Evolutionary conservation across 2,888 invertebrate species (phyloP), one percentile per base, ranked within the genome.

Genomic region (Tridacna gigas): DNA sequence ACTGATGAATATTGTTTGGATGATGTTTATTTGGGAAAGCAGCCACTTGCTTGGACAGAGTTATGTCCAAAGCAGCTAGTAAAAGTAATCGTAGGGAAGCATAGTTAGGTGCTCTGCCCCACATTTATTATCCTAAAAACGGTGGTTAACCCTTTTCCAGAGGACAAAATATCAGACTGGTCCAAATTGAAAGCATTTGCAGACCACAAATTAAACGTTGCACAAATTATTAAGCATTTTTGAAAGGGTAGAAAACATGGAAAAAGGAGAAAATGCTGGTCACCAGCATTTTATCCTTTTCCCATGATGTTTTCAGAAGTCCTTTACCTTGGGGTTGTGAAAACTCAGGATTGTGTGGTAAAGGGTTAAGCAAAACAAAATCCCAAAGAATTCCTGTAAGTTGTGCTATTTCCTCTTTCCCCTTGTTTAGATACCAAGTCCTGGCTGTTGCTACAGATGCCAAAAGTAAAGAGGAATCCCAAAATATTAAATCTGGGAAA

Each of bases 391-490:
- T 3, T 13, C 2, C 22, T 7, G 65, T 65, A 13, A 13, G 9
- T 4, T n/a, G 65, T 65, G 25, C 56, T n/a, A 67, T 56, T 25
- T n/a, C 56, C 13, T 79, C 26, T 56, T 25, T n/a, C 56, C 13
- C 76, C 26, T 37, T 25, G 91, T 95, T 47, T 92, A 97, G 97
- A 92, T 98, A 97, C 94, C 97, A 97, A 95, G 96, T 96, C 89
- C 95, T 98, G 81, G 96, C 97, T 28, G 97, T 97, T 91, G 96
- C 96, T 20, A 96, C 97, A 56, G 96, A 96, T 91, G 95, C 96
- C 75, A 96, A 96, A 63, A 90, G 92, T 11, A 93, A 91, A 85
- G 94, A 94, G 82, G 94, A 95, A 86, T 91, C 93, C 25, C 93
- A 93, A 77, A 94, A 91, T 83, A 91, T 96, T 82, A 95, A 95